phyloP scores from a whole-genome alignment of 2,113 vertebrate species.

The Triplophysa rosa region DNA sequence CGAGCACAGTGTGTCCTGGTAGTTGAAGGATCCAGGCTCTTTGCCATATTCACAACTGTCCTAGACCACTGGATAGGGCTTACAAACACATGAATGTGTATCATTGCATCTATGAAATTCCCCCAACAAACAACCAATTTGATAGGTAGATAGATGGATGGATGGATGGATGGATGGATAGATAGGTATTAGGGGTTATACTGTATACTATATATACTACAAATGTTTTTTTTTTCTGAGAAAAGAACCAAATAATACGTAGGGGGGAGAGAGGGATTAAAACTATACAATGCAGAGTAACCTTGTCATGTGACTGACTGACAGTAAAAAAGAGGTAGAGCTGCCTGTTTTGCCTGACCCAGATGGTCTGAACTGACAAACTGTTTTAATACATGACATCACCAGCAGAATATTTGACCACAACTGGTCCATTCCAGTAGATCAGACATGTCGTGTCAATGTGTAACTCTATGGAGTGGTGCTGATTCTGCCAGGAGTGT shows the following conservation, averaged over 20 bases:
- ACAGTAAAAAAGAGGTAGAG: not conserved
- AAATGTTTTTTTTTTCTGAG: too few relatives aligned
- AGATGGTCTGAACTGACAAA: not conserved
- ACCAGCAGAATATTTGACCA: too few relatives aligned
- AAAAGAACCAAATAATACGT: not conserved
- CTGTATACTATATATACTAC: too few relatives aligned
- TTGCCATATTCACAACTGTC: not conserved
- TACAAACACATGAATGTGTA: not conserved
- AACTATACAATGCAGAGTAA: too few relatives aligned
- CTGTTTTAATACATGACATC: too few relatives aligned
- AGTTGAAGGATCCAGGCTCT: not conserved
- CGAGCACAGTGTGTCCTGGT: not conserved
- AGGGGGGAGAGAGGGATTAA: too few relatives aligned
- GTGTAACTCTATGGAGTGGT: not conserved
- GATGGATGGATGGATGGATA: too few relatives aligned
- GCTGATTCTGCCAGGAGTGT: constrained; percentile 5
- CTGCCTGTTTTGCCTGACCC: not conserved
- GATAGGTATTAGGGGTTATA: too few relatives aligned
- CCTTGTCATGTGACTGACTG: not conserved
- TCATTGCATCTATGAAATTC: too few relatives aligned
- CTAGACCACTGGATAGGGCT: not conserved
- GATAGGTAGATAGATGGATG: not conserved
- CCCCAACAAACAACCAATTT: too few relatives aligned
- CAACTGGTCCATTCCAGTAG: too few relatives aligned
- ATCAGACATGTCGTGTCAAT: not conserved